Evolutionary conservation across 2,113 vertebrate genomes (phyloP), one percentile per base, ranked within the genome.

Genomic region (Salvator merianae): DNA sequence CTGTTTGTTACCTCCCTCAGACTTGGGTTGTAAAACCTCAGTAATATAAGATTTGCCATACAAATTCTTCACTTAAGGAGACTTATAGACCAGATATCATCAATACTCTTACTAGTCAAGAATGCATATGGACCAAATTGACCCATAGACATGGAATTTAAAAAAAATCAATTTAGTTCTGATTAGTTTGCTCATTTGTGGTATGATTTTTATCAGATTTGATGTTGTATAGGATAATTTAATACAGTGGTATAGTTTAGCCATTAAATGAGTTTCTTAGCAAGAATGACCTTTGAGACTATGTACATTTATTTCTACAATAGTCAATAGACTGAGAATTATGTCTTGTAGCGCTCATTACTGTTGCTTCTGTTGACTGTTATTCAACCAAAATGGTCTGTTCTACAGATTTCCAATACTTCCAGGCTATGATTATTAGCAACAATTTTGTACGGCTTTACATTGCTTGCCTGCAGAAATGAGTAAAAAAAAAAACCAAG

Each of bases 171-270:
- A 88, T 88, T 93, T 90, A 3, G 12, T 80, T 90, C 72, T 85
- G 47, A 83, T 88, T 90, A 32, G 84, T 8, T 63, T 62, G 77
- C 81, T 10, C 34, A 71, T 85, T 91, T 90, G 34, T 87, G 5
- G 53, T 90, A 77, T 88, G 87, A 87, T 89, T 59, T 93, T 93
- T 91, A 92, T 94, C 91, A 94, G 83, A 24, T 43, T 7, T 77
- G 30, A 81, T 90, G 55, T 86, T 90, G 85, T 12, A 88, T 75
- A 90, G 85, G 87, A 82, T 91, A 84, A 89, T 87, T 32, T 90
- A 89, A 92, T 88, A 77, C 5, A 87, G 66, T 88, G 89, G 5
- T 84, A 63, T 86, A 81, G n/a, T 81, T 93, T 89, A 82, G 30
- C 10, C 22, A 40, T 40, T 43, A 89, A 93, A 92, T 88, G 53